phyloP scores from a whole-genome alignment of 2,113 vertebrate genomes.

The Ondatra zibethicus region DNA sequence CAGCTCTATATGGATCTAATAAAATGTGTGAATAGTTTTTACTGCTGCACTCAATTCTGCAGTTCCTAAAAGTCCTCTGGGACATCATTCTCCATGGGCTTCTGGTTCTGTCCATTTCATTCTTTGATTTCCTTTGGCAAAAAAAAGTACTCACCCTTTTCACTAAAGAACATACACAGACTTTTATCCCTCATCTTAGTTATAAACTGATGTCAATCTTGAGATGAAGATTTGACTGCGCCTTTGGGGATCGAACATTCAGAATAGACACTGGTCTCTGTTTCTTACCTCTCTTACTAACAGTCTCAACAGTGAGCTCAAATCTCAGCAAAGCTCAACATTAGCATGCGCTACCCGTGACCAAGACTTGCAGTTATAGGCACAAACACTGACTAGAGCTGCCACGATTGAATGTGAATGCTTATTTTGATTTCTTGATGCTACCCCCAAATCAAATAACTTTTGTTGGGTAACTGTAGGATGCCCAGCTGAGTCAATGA shows the following conservation, averaged over 20 bases:
- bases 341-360: not conserved
- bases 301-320: not conserved
- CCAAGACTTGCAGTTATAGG: conserved; percentile 44
- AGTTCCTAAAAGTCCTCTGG: conserved; percentile 59
- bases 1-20: conserved; percentile 2
- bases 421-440: conserved; percentile 72
- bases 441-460: conserved; percentile 41
- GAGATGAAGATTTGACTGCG: conserved; percentile 20
- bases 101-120: conserved; percentile 56
- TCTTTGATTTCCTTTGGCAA: conserved; percentile 66
- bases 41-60: conserved; percentile 50
- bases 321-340: conserved; percentile 41
- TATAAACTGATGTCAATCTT: conserved; percentile 46
- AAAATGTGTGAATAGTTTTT: conserved; percentile 63
- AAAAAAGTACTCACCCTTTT: conserved; percentile 48
- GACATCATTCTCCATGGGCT: conserved; percentile 56
- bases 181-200: not conserved
- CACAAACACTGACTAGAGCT: conserved; percentile 45
- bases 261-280: conserved; percentile 20
- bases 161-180: conserved; percentile 29
- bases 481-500: conserved; percentile 67
- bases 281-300: conserved; percentile 40
- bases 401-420: conserved; percentile 43
- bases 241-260: conserved; percentile 30
- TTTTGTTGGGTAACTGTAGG: conserved; percentile 56